A percentile compares a stretch with the other conserved stretches of the same genome.
Evolutionary conservation across 2,888 invertebrate genomes (phyloP).

Genomic region (Lasioglossum marginatum): DNA sequence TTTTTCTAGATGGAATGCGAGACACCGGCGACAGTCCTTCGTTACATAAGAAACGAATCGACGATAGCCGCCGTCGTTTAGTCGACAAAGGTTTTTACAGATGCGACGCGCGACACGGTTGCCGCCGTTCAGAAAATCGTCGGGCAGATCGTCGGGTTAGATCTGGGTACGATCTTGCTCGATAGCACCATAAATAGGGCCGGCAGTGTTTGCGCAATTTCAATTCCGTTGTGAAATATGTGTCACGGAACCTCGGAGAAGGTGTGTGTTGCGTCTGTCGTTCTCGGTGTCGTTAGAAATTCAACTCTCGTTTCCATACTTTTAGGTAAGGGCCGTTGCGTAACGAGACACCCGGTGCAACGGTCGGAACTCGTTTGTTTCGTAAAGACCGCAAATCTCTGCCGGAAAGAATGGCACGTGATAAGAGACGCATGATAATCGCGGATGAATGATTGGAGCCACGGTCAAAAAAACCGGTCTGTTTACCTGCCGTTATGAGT

Average conservation of each 20-base stretch:
- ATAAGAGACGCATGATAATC: not conserved
- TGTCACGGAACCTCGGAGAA: constrained; percentile 19
- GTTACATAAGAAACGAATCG: constrained; percentile 8
- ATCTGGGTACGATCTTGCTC: too few species aligned
- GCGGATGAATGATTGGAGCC: not conserved
- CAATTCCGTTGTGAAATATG: constrained; percentile 36
- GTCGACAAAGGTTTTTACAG: not conserved
- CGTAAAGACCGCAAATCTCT: constrained; percentile 40
- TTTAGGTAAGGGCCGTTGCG: constrained; percentile 48
- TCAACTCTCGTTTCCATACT: constrained; percentile 45
- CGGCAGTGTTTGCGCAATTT: constrained; percentile 15
- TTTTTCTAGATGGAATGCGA: not conserved
- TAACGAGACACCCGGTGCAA: constrained; percentile 27
- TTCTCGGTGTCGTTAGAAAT: constrained; percentile 35
- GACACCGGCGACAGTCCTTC: not conserved
- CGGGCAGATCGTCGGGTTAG: not conserved
- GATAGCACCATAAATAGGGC: not conserved
- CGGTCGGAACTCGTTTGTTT: constrained; percentile 37
- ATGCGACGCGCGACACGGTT: not conserved
- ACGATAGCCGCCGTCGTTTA: constrained; percentile 1
- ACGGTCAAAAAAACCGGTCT: not conserved
- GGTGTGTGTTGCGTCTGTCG: not conserved
- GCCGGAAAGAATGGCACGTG: not conserved
- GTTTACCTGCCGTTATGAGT: not conserved
- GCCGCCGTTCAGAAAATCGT: not conserved